phyloP scores from a whole-genome alignment of 2,113 vertebrate species.

The Oenanthe oenanthe region DNA sequence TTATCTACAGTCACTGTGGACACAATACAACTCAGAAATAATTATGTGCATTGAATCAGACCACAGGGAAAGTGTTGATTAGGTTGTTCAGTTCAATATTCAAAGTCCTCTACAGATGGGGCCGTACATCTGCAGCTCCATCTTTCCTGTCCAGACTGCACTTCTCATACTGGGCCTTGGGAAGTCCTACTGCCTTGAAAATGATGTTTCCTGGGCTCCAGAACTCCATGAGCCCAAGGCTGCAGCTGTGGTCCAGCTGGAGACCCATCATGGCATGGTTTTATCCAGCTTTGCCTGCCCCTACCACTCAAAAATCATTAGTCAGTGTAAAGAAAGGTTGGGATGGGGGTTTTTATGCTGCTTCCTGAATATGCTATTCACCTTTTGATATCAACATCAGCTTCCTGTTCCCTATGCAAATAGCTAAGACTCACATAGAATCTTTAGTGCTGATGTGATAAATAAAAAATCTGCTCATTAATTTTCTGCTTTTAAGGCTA shows the following conservation, averaged over 20 bases:
- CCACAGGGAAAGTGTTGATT: accelerated
- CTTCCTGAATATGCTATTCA: neutral
- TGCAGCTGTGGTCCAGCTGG: neutral
- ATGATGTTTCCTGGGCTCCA: neutral
- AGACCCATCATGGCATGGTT: neutral
- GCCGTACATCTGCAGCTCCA: neutral
- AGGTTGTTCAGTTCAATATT: neutral
- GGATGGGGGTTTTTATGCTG: neutral
- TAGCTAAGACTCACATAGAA: neutral
- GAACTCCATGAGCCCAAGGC: accelerated
- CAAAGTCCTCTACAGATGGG: neutral
- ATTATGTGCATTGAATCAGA: neutral
- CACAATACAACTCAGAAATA: neutral
- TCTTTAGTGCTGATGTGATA: neutral
- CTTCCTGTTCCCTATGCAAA: neutral
- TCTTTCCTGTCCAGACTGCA: neutral
- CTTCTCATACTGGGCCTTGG: neutral
- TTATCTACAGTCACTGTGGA: neutral
- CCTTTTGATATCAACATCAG: neutral
- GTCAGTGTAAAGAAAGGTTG: neutral
- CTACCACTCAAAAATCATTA: neutral
- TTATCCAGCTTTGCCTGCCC: neutral
- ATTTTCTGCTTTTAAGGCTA: neutral
- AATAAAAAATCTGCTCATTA: neutral
- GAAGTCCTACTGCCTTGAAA: neutral